Conservation (phyloP, 2,113 vertebrate species). For the Anhinga anhinga region DNA sequence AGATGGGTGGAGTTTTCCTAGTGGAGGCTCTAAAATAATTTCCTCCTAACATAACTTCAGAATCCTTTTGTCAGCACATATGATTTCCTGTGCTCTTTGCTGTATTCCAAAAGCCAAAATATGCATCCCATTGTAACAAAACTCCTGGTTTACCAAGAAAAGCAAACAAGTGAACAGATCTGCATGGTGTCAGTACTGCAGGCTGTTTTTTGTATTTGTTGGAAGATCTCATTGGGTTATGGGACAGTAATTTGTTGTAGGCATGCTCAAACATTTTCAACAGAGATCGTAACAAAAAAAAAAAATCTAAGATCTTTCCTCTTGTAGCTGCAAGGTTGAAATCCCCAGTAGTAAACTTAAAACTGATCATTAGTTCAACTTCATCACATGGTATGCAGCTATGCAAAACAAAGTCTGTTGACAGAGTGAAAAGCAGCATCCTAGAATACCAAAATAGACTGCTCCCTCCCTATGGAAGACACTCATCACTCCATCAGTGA, state of each 20-base stretch:
- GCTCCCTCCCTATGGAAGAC: not conserved
- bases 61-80: conserved; percentile 29
- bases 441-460: not conserved
- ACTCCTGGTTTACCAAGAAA: not conserved
- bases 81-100: conserved; percentile 20
- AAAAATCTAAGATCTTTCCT: not conserved
- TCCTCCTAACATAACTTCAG: conserved; percentile 12
- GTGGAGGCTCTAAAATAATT: not conserved
- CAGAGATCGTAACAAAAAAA: not conserved
- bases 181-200: not conserved
- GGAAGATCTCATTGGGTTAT: not conserved
- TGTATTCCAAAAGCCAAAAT: conserved; percentile 28
- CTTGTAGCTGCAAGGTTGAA: not conserved
- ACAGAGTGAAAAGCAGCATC: not conserved
- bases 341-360: not conserved
- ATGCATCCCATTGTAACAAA: not conserved
- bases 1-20: conserved; percentile 26
- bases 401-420: not conserved
- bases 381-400: not conserved
- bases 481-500: not conserved
- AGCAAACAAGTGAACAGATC: conserved; percentile 16
- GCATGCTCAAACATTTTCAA: not conserved
- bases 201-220: conserved; percentile 12
- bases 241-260: not conserved
- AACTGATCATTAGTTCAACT: not conserved